These are phyloP conservation scores for Homarus gammarus DNA, from an alignment of 2,888 invertebrate genomes.

Conservation along the genomic window DNA sequence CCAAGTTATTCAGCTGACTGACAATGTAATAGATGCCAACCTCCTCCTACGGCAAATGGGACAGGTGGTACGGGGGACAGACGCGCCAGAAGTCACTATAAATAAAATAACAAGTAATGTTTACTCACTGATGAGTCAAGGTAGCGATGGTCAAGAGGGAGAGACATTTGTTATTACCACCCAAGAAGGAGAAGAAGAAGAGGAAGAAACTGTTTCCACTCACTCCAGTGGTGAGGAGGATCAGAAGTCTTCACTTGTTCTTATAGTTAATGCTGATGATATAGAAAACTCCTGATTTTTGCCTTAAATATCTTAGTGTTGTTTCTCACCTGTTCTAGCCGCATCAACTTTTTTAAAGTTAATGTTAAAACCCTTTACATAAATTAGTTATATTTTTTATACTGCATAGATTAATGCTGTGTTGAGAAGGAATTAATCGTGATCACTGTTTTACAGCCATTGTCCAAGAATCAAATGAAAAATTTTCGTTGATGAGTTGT, in stretches of 20 bases:
- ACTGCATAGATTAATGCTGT: no score
- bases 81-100: slow-evolving; percentile 53
- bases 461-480: no score
- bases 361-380: no score
- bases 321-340: not conserved
- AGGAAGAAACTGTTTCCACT: not conserved
- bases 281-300: slow-evolving; percentile 36
- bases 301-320: no score
- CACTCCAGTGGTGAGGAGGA: slow-evolving; percentile 37
- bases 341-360: not conserved
- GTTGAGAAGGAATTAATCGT: no score
- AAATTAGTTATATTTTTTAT: no score
- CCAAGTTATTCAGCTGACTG: slow-evolving; percentile 46
- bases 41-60: slow-evolving; percentile 45
- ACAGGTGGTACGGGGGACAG: not conserved
- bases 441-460: no score
- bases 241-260: slow-evolving; percentile 48
- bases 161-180: slow-evolving; percentile 65
- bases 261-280: slow-evolving; percentile 64
- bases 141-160: slow-evolving; percentile 32
- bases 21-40: slow-evolving; percentile 48
- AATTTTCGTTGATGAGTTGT: no score
- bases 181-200: slow-evolving; percentile 33
- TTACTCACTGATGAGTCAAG: slow-evolving; percentile 59
- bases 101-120: slow-evolving; percentile 62